phyloP scores from a whole-genome alignment of 2,797 vertebrate genomes.

The Megalops cyprinoides region DNA sequence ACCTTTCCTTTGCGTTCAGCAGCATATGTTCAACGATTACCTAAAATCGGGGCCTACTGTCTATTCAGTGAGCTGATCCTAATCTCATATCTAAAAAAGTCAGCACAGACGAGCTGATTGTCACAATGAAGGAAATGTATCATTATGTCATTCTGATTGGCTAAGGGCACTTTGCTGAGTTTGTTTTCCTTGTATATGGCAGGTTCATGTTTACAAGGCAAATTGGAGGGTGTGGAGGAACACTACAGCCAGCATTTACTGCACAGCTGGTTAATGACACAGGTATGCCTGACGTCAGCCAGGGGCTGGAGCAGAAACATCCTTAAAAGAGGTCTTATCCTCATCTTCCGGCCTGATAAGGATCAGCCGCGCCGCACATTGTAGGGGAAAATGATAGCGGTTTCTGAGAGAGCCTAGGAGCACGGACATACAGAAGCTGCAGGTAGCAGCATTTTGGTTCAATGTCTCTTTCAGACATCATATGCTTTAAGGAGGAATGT shows the following conservation, averaged over 20 bases:
- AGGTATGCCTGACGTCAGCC: neutral
- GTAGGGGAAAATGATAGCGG: neutral
- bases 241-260: neutral
- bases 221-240: neutral
- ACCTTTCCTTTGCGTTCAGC: slow-evolving; percentile 1
- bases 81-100: neutral
- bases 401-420: neutral
- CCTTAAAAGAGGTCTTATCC: neutral
- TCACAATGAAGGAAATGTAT: neutral
- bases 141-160: slow-evolving; percentile 24
- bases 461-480: neutral
- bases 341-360: slow-evolving; percentile 2
- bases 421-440: neutral
- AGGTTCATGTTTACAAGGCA: no score
- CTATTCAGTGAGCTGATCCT: neutral
- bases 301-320: neutral
- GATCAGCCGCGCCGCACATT: neutral
- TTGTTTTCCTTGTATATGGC: slow-evolving; percentile 27
- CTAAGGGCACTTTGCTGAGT: slow-evolving; percentile 32
- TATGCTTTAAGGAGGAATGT: neutral
- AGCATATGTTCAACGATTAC: slow-evolving; percentile 29
- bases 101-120: neutral
- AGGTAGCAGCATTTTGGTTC: slow-evolving; percentile 3
- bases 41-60: slow-evolving; percentile 36
- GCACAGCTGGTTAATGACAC: slow-evolving; percentile 6